Evolutionary conservation across 1,140 invertebrate genomes (phyloP), one percentile per base, ranked within the genome.

Genomic region (Antheraea mylitta): DNA sequence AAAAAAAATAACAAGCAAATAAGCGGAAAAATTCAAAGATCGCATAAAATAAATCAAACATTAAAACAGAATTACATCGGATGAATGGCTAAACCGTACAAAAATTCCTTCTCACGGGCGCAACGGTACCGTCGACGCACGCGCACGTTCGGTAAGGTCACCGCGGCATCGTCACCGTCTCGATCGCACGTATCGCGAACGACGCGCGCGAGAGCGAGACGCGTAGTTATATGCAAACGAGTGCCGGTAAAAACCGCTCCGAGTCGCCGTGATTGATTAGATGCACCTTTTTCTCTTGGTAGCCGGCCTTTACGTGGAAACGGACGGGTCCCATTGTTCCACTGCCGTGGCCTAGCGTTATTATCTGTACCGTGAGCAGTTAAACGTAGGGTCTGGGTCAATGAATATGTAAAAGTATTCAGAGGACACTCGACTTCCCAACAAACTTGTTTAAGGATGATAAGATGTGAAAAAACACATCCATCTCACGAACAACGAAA

Each of bases 241-340:
- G 70, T 61, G 63, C 66, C 58, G 70, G 80, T 73, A 82, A 76
- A 87, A 82, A 79, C 76, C 82, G 79, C 77, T 75, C 76, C 79
- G 75, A 80, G 69, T 76, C 71, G 71, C 72, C 71, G 79, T 83
- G 82, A 89, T 86, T 85, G 88, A 90, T 89, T 87, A 82, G 84
- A 87, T 89, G 85, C 86, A 89, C 81, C 80, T 81, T 87, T 83
- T 86, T 86, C 69, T 74, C 81, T 78, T 80, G 75, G 66, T 68
- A 53, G 45, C 45, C 22, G 22, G 45, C 45, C 73, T 79, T 80
- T 80, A 74, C 78, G 45, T 75, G 72, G 76, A 79, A 80, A 73
- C 69, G 73, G 71, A 65, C 64, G 45, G 67, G 61, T 58, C 64
- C 82, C 70, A 86, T 83, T 85, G 83, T 86, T 78, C 45, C 45